phyloP scores from a whole-genome alignment of 2,797 vertebrate genomes.

The Acanthurus leucopareius region DNA sequence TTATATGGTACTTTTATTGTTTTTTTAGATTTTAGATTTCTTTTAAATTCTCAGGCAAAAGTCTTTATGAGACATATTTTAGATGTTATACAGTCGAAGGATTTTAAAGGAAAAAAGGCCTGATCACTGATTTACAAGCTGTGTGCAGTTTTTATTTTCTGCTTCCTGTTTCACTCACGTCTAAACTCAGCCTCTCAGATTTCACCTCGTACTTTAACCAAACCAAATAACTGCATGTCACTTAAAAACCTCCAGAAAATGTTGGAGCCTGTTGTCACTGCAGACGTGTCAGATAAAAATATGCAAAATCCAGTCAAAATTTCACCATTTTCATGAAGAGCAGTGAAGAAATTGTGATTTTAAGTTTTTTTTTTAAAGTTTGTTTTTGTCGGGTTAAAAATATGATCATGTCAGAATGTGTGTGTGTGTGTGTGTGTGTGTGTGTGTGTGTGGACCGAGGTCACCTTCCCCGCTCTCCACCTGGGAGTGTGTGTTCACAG shows the following conservation, averaged over 20 bases:
- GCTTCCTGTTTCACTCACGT: conserved; percentile 11
- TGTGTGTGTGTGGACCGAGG: conserved; percentile 70
- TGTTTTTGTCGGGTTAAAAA: conserved; percentile 41
- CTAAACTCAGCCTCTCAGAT: conserved; percentile 21
- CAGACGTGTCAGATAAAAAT: conserved; percentile 32
- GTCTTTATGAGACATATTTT: neutral
- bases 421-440: conserved; percentile 33
- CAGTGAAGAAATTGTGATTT: conserved; percentile 16
- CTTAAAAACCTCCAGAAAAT: conserved; percentile 9
- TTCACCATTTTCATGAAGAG: conserved; percentile 8
- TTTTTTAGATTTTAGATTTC: too few species aligned
- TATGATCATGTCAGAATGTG: conserved; percentile 14
- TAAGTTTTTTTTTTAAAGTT: conserved; percentile 41
- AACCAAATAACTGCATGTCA: conserved; percentile 28
- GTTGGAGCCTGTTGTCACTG: conserved; percentile 27
- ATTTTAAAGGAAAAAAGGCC: neutral
- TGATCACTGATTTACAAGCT: conserved; percentile 4
- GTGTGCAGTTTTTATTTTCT: conserved; percentile 9
- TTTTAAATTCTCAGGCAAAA: neutral
- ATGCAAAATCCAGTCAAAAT: conserved; percentile 40
- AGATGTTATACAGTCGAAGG: neutral
- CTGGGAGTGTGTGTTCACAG: conserved; percentile 84
- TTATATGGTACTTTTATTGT: too few species aligned
- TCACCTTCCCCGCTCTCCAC: conserved; percentile 78
- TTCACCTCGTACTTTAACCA: conserved; percentile 8